Percentiles rank a stretch among this genome's conserved stretches.
Conservation (phyloP, 1,140 invertebrate genomes). For the Trichogramma pretiosum region DNA sequence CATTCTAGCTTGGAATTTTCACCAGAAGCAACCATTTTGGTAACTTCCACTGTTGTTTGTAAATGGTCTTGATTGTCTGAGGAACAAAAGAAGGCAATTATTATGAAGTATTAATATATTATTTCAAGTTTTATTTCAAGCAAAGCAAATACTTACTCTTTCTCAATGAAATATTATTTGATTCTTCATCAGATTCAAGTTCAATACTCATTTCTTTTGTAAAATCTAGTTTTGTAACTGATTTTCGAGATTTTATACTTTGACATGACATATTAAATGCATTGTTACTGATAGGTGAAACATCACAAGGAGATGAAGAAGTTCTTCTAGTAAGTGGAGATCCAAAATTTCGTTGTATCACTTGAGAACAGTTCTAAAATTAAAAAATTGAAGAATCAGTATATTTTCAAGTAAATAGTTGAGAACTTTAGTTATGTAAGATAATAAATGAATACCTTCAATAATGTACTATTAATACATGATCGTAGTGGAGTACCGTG, state of each 20-base stretch:
- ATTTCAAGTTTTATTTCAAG: neutral
- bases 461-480: constrained; percentile 13
- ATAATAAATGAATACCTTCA: neutral
- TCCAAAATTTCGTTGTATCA: constrained; percentile 17
- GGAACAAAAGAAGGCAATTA: neutral
- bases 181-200: constrained; percentile 2
- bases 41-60: neutral
- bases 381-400: constrained; percentile 8
- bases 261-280: constrained; percentile 28
- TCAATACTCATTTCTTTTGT: constrained; percentile 34
- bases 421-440: neutral
- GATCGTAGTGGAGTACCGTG: constrained; percentile 32
- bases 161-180: too few relatives aligned
- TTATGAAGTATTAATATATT: constrained; percentile 1
- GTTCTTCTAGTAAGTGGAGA: constrained; percentile 22
- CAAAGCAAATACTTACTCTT: too few relatives aligned
- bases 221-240: constrained; percentile 29
- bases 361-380: constrained; percentile 16
- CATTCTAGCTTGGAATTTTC: constrained; percentile 10
- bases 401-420: neutral
- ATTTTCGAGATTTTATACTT: constrained; percentile 27
- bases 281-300: constrained; percentile 33
- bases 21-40: constrained; percentile 12
- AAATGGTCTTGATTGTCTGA: neutral
- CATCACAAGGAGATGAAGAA: constrained; percentile 29